phyloP scores from a whole-genome alignment of 1,140 invertebrate genomes.

The Drosophila ficusphila region DNA sequence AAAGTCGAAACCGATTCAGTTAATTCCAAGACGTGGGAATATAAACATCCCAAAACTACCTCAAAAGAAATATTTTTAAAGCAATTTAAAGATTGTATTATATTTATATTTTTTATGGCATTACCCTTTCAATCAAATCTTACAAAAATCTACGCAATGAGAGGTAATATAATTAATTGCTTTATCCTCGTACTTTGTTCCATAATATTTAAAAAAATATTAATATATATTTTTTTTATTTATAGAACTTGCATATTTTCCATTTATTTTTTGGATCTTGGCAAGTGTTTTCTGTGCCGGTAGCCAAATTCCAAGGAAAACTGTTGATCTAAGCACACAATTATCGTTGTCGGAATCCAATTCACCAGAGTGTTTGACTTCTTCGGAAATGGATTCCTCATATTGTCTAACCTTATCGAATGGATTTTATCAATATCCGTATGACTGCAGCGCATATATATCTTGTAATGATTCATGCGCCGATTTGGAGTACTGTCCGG shows the following conservation, averaged over 20 bases:
- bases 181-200: too few species aligned
- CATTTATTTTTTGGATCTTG: neutral
- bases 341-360: neutral
- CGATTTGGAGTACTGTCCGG: slow-evolving; percentile 44
- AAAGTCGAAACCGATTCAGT: slow-evolving; percentile 16
- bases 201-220: too few species aligned
- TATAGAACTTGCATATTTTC: neutral
- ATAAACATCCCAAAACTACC: neutral
- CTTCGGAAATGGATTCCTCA: neutral
- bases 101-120: too few species aligned
- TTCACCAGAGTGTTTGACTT: neutral
- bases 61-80: neutral
- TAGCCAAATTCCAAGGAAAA: neutral
- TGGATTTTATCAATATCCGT: slow-evolving; percentile 49
- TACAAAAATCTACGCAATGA: neutral
- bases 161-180: too few species aligned
- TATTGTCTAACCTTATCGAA: slow-evolving; percentile 11
- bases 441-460: slow-evolving; percentile 59
- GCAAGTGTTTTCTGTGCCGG: neutral
- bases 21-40: neutral
- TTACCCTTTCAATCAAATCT: too few species aligned
- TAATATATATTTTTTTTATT: neutral
- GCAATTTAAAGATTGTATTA: too few species aligned
- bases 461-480: slow-evolving; percentile 28
- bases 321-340: neutral